phyloP scores from a whole-genome alignment of 2,888 invertebrate species.

The Orchestes rusci region DNA sequence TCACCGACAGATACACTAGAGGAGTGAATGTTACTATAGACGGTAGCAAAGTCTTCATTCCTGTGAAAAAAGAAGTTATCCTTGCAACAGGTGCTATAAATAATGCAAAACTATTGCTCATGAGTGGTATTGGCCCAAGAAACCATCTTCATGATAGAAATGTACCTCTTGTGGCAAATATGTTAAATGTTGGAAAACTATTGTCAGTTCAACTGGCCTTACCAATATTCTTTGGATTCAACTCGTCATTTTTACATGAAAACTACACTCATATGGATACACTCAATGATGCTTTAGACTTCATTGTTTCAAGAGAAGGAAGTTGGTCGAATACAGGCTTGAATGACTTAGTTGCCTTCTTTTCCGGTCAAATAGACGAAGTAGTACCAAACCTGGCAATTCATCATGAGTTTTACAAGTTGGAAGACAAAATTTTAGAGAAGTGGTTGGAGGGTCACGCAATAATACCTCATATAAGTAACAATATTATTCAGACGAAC shows the following conservation, averaged over 20 bases:
- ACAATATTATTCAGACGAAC: conserved; percentile 32
- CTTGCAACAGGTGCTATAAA: conserved; percentile 53
- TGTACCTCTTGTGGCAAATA: conserved; percentile 29
- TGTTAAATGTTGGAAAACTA: conserved; percentile 28
- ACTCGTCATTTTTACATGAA: conserved; percentile 13
- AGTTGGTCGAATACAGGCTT: conserved; percentile 42
- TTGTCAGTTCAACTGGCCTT: conserved; percentile 52
- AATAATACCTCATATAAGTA: conserved; percentile 30
- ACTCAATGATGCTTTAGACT: conserved; percentile 45
- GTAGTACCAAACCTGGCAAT: conserved; percentile 29
- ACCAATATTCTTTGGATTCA: conserved; percentile 26
- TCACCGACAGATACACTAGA: conserved; percentile 48
- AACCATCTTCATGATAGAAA: conserved; percentile 38
- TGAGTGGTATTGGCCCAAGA: conserved; percentile 52
- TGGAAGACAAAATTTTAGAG: conserved; percentile 37
- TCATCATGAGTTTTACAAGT: conserved; percentile 30
- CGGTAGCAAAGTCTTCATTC: conserved; percentile 21
- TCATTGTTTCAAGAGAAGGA: conserved; percentile 47
- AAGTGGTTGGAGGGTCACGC: conserved; percentile 27
- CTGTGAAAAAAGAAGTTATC: conserved; percentile 44
- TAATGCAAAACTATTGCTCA: conserved; percentile 55
- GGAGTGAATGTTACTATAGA: conserved; percentile 28
- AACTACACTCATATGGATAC: conserved; percentile 37
- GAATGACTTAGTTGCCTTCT: conserved; percentile 46
- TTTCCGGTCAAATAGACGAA: conserved; percentile 43